Evolutionary conservation across 2,113 vertebrate genomes (phyloP).

Genomic region (Hydrolagus affinis): DNA sequence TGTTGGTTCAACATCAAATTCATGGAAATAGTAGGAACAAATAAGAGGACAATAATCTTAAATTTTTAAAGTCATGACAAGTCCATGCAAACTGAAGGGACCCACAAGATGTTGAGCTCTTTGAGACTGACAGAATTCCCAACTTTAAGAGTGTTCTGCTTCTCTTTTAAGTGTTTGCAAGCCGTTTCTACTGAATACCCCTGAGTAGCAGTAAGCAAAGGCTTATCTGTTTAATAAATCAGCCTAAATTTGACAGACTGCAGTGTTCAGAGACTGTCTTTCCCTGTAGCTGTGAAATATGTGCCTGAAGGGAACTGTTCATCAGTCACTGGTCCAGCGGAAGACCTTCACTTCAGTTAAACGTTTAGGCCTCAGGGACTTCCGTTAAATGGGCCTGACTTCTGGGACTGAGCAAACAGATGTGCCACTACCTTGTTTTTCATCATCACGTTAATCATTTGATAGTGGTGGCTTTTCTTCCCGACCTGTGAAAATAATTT

Average conservation of each 20-base stretch:
- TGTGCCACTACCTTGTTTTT: not conserved
- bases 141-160: not conserved
- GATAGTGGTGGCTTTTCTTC: not conserved
- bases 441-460: conserved; percentile 7
- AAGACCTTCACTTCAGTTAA: not conserved
- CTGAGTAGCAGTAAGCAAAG: not conserved
- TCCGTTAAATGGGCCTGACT: not conserved
- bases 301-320: not conserved
- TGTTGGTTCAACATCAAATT: no score
- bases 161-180: not conserved
- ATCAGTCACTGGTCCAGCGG: conserved; percentile 5
- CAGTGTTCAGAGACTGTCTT: not conserved
- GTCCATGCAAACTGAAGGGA: not conserved
- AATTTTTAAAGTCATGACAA: not conserved
- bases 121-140: not conserved
- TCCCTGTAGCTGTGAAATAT: conserved; percentile 6
- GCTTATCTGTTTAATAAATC: not conserved
- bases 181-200: not conserved
- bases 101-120: not conserved
- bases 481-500: not conserved
- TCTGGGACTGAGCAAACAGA: conserved; percentile 23
- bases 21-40: not conserved
- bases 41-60: not conserved
- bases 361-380: not conserved
- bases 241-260: not conserved